Percentiles rank a stretch among this genome's conserved stretches.
Conservation (phyloP, 2,797 vertebrate genomes). For the Distichodus sexfasciatus region DNA sequence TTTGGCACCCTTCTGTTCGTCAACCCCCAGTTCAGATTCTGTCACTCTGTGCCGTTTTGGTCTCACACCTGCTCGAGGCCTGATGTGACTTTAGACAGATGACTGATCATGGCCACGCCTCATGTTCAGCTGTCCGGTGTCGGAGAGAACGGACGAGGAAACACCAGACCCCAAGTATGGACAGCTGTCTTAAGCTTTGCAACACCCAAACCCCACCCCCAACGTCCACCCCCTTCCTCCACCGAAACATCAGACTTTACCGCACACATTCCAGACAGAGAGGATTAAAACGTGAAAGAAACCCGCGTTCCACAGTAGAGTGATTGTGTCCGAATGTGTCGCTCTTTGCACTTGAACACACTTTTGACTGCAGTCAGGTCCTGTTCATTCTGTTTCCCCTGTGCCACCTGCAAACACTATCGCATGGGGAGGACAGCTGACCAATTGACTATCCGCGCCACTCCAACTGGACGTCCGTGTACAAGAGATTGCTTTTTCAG, state of each 20-base stretch:
- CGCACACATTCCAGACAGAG: constrained; percentile 46
- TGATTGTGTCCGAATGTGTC: constrained; percentile 3
- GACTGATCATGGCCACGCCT: background rate
- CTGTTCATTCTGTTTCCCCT: background rate
- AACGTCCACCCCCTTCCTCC: background rate
- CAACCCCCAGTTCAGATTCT: background rate
- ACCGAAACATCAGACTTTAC: constrained; percentile 29
- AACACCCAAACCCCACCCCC: background rate
- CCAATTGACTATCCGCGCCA: constrained; percentile 2
- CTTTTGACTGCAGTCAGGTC: background rate
- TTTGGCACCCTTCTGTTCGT: background rate
- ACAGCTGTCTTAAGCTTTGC: constrained; percentile 31
- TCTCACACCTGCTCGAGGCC: constrained; percentile 36
- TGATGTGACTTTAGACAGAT: constrained; percentile 1
- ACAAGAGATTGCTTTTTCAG: background rate
- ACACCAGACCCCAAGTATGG: constrained; percentile 11
- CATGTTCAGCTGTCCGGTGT: constrained; percentile 18
- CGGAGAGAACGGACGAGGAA: background rate
- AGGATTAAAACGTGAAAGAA: constrained; percentile 30
- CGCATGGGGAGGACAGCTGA: constrained; percentile 21
- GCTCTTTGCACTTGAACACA: constrained; percentile 17
- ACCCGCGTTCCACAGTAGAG: background rate
- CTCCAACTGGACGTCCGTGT: background rate
- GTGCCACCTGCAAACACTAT: constrained; percentile 18
- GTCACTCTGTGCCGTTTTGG: constrained; percentile 13